phyloP scores from a whole-genome alignment of 2,888 invertebrate species.

The Machimus atricapillus region DNA sequence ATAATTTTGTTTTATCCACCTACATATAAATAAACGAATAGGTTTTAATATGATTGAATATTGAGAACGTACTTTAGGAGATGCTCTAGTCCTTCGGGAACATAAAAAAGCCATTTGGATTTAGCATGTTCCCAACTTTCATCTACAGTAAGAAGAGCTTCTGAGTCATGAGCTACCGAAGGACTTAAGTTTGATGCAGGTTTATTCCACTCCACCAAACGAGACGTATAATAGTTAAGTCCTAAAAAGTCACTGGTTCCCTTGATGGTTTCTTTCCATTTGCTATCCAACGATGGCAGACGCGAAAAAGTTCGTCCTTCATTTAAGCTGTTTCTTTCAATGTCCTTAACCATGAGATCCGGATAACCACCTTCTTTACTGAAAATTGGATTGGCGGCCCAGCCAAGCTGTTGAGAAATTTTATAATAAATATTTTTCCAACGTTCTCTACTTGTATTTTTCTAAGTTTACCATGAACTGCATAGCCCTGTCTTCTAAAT shows the following conservation, averaged over 20 bases:
- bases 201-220: constrained; percentile 49
- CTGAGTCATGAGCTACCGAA: constrained; percentile 65
- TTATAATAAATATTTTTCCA: not conserved
- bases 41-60: not conserved
- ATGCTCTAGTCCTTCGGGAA: constrained; percentile 54
- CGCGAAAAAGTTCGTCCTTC: constrained; percentile 56
- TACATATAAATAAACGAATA: constrained; percentile 28
- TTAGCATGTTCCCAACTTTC: constrained; percentile 53
- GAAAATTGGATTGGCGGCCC: constrained; percentile 57
- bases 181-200: constrained; percentile 58
- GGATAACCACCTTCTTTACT: constrained; percentile 56
- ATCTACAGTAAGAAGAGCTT: constrained; percentile 50
- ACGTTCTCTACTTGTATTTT: not conserved
- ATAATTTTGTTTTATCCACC: constrained; percentile 67
- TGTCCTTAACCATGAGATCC: constrained; percentile 53
- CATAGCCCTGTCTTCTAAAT: constrained; percentile 51
- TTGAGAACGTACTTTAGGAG: constrained; percentile 42
- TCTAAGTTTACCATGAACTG: constrained; percentile 51
- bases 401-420: constrained; percentile 54
- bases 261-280: constrained; percentile 50
- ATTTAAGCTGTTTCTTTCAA: constrained; percentile 53
- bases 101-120: constrained; percentile 55
- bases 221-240: constrained; percentile 55
- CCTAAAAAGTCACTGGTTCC: constrained; percentile 55
- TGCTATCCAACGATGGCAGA: constrained; percentile 48